Evolutionary conservation across 2,888 invertebrate species (phyloP), one percentile per base, ranked within the genome.

Genomic region (Ariolimax columbianus): DNA sequence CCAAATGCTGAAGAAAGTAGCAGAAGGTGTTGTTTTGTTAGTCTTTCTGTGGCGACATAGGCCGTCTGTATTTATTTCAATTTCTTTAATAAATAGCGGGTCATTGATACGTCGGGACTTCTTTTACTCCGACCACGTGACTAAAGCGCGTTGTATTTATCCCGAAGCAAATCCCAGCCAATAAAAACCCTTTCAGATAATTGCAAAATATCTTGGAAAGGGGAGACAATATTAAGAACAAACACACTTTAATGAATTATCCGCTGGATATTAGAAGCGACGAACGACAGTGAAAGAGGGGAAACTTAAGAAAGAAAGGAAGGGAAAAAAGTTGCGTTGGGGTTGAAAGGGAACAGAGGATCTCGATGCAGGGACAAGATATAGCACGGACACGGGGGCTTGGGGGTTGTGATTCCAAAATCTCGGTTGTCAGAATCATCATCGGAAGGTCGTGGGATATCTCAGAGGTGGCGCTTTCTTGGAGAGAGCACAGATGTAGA

Each of bases 131-230:
- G 43, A 80, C n/a, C 80, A 80, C 80, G 80, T 80, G 80, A 80
- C 80, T 68, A 63, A 63, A 66, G 43, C 80, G 33, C 23, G 68
- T 36, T 80, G 30, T 80, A 43, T 68, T 80, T 80, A 80, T 80
- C 68, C 78, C 68, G 66, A 47, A 47, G 68, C 80, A 80, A 80
- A 80, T 80, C 80, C 68, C 36, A 43, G 47, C 80, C 68, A 80
- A 80, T 80, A 68, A 80, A 80, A 79, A 80, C 68, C 80, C 68
- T 80, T 80, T 80, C 55, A 80, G 80, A 68, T n/a, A 80, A 80
- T 80, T 80, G 80, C 80, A 66, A 80, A 80, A 68, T 68, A 36
- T 66, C 63, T 59, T 4, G 14, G 43, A 68, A 51, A 80, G 68
- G 47, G 47, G 43, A 68, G 80, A 80, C 66, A 80, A 80, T 80